Percentiles rank a stretch among this genome's conserved stretches.
Evolutionary conservation across 2,888 invertebrate genomes (phyloP).

Genomic region (Athripsodes cinereus): DNA sequence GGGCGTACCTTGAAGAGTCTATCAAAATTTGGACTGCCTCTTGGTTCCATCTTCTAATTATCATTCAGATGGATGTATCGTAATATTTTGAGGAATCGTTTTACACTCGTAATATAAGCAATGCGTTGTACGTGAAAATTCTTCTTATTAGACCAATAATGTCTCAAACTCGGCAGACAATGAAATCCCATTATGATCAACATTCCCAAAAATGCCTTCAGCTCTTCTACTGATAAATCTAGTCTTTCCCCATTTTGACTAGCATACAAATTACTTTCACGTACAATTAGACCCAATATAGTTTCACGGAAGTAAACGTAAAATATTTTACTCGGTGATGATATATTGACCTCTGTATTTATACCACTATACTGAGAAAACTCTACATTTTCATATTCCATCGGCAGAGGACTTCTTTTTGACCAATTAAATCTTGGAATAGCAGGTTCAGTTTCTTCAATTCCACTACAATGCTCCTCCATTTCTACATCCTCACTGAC

Average conservation of each 20-base stretch:
- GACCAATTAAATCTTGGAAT: background rate
- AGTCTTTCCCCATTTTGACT: background rate
- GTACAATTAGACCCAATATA: background rate
- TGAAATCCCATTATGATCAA: slow-evolving; percentile 3
- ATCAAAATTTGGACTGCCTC: slow-evolving; percentile 22
- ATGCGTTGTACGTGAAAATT: background rate
- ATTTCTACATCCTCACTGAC: background rate
- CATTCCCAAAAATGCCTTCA: slow-evolving; percentile 1
- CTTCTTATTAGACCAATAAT: background rate
- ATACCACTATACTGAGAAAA: background rate
- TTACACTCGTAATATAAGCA: background rate
- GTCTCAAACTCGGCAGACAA: background rate
- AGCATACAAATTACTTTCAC: background rate
- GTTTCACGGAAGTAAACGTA: background rate
- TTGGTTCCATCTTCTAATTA: background rate
- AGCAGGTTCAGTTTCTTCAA: too few species aligned
- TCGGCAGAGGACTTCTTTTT: background rate
- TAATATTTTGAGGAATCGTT: background rate
- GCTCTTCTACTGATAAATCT: background rate
- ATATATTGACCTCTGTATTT: background rate
- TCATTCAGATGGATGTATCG: background rate
- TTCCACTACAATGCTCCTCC: background rate
- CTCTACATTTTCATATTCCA: background rate
- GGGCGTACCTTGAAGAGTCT: slow-evolving; percentile 28
- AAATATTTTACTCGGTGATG: background rate